Conservation (phyloP, 2,797 vertebrate species). For the Bufotes viridis region DNA sequence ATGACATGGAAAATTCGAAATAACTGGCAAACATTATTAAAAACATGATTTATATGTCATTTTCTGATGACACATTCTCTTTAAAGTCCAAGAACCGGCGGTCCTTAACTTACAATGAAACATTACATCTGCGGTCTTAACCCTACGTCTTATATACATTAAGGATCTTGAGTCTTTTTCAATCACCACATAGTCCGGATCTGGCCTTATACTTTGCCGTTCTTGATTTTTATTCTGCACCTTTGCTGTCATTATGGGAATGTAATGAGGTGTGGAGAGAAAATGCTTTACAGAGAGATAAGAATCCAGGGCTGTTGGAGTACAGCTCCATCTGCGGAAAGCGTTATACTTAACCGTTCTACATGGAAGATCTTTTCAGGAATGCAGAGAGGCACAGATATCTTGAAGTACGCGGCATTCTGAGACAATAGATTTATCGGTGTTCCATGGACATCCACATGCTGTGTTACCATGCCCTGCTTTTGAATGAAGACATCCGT, state of each 20-base stretch:
- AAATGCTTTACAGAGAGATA: constrained; percentile 19
- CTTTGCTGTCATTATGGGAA: not conserved
- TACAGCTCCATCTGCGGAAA: not conserved
- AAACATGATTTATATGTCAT: no score
- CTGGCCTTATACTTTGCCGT: not conserved
- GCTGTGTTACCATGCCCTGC: not conserved
- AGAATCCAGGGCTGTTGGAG: constrained; percentile 19
- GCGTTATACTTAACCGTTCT: constrained; percentile 24
- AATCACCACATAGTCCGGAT: not conserved
- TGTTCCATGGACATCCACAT: no score
- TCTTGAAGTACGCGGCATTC: not conserved
- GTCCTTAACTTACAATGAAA: no score
- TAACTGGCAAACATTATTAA: no score
- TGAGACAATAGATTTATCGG: constrained; percentile 8
- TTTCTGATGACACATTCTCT: no score
- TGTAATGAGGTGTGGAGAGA: constrained; percentile 28
- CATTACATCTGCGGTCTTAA: no score
- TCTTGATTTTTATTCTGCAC: constrained; percentile 8
- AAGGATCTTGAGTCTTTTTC: not conserved
- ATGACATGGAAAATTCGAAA: no score
- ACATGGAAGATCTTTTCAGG: constrained; percentile 3
- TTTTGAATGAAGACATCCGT: not conserved
- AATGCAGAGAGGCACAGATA: constrained; percentile 27
- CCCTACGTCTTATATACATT: not conserved
- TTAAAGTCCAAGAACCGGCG: no score